Evolutionary conservation across 2,113 vertebrate genomes (phyloP), one percentile per base, ranked within the genome.

Genomic region (Scortum barcoo): DNA sequence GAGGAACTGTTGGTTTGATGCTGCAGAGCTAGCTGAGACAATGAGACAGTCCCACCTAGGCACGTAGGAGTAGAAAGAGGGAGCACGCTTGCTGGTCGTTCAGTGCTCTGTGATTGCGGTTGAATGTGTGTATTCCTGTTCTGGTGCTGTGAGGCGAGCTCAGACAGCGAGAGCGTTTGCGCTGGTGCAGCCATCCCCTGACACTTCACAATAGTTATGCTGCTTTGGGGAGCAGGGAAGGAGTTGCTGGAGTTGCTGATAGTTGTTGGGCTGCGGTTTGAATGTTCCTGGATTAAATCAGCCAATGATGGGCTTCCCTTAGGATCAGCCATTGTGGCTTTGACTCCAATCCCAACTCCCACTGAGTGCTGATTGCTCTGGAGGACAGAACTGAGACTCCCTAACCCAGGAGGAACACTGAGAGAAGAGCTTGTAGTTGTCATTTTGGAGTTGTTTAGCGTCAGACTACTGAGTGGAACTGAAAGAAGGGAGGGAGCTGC

Each of bases 221-320:
- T 88, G 33, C 85, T 92, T 83, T 90, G 93, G 58, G 93, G 81
- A 75, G 91, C 78, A 79, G 94, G 89, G 65, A 95, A 89, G 58
- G 94, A 74, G 12, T 86, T 92, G 86, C 86, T 90, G 58, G 94
- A 74, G 12, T 86, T 92, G 86, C 86, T 90, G 0, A 91, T 78
- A 60, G 66, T 88, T 71, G 93, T 91, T 68, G 93, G 83, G 81
- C 81, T 94, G 69, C 78, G 94, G 86, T 91, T 94, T 81, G 96
- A 95, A 81, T 96, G 96, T 70, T 97, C 95, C 89, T 96, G 95
- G 86, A 97, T 95, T 73, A 98, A 95, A 80, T 97, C 97, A 61
- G 97, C 96, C 84, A 99, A 71, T 6, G 97, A 98, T 1, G 92
- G 94, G 89, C 89, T 94, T 92, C 92, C 96, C 56, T 84, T 87